Conservation (phyloP, 2,113 vertebrate species). For the Xiphias gladius region DNA sequence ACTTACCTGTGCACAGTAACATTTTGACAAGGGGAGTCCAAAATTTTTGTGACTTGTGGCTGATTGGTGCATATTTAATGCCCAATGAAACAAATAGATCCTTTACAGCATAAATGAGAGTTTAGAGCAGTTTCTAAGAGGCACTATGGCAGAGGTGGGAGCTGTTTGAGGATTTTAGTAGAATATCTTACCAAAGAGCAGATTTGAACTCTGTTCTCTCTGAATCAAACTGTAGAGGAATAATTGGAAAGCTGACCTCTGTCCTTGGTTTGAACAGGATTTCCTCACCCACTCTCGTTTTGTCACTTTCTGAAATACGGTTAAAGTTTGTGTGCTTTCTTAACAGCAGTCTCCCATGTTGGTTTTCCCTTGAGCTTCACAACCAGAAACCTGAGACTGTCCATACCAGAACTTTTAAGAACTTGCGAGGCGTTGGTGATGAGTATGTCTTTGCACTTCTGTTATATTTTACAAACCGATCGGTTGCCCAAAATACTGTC, state of each 20-base stretch:
- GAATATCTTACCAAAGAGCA: too few relatives aligned
- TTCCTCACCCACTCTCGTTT: background rate
- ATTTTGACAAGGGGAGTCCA: too few relatives aligned
- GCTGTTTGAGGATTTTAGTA: background rate
- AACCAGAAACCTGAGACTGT: background rate
- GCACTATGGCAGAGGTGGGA: background rate
- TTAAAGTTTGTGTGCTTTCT: too few relatives aligned
- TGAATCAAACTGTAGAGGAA: constrained; percentile 43
- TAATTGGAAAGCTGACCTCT: constrained; percentile 18
- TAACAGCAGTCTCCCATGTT: background rate
- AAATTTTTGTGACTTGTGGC: too few relatives aligned
- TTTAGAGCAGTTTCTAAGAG: background rate
- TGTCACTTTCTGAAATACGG: background rate
- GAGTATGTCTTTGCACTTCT: too few relatives aligned
- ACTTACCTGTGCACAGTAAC: too few relatives aligned
- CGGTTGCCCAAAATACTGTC: too few relatives aligned
- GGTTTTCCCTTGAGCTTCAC: background rate
- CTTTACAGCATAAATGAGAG: background rate
- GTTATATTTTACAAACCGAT: too few relatives aligned
- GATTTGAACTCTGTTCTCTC: too few relatives aligned
- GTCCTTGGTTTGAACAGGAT: constrained; percentile 20
- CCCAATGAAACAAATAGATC: background rate
- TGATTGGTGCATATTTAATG: background rate
- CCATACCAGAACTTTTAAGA: background rate
- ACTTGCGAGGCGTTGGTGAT: too few relatives aligned